Base-by-base conservation (phyloP, 53 echinoderm and acorn worm species). In the Temnopleurus reevesii region DNA sequence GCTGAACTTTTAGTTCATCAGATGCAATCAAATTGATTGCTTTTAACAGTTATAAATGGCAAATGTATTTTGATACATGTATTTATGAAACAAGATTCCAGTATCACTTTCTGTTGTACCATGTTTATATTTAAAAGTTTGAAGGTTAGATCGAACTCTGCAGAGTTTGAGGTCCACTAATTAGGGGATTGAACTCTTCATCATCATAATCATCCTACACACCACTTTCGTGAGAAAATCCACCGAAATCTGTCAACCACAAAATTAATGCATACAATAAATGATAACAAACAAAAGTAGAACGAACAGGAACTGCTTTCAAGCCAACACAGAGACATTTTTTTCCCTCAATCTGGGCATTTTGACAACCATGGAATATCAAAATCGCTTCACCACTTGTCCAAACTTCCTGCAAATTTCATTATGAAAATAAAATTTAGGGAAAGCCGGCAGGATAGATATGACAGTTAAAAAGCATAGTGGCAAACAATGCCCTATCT, bases 351-450 rank as follows among this genome's bases (percentile, higher is more conserved):
- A 45, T 23, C 41, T 56, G 83, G 31, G 34, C 60, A 31, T 71
- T 85, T 85, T 85, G 41, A 85, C 85, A 85, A 61, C 58, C 85
- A 46, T 85, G 85, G 85, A 87, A 87, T 87, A 87, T 87, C 65
- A 66, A 87, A 66, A 87, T 87, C 66, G 19, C 88, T 87, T 53
- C 71, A 53, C 65, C 88, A 87, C 88, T 87, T 87, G 88, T 66
- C 53, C 88, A 87, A 87, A 87, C 88, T 87, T 87, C 88, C 88
- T 87, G 88, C 88, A 71, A 87, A 87, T 87, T 87, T 64, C 88
- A 87, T 87, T 87, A 87, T 87, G 88, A 87, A 87, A 87, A 87
- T 87, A 87, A 65, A 87, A 87, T 87, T 87, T 87, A 45, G 88
- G 71, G 64, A 87, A 87, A 71, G 47, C 49, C 65, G 66, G 66